Percentiles rank a stretch among this genome's conserved stretches.
phyloP scores from a whole-genome alignment of 2,888 invertebrate genomes.

The Caenorhabditis sp. region DNA sequence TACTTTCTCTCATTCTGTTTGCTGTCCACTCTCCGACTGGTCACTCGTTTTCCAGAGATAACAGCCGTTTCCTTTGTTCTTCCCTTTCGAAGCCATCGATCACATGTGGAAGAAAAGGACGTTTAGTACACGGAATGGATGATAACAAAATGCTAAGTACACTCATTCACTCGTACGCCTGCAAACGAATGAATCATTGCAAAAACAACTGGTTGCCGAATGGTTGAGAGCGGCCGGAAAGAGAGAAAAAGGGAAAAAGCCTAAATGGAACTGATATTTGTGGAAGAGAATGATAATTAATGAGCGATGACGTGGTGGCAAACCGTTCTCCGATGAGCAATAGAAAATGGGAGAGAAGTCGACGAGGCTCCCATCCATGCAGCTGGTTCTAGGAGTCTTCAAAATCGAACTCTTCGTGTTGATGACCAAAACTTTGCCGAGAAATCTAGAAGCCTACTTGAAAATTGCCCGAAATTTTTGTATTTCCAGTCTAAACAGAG shows the following conservation, averaged over 20 bases:
- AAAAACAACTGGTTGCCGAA: conserved; percentile 43
- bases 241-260: not conserved
- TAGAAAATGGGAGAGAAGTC: no score
- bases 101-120: conserved; percentile 5
- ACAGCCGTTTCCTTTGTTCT: not conserved
- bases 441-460: no score
- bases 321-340: no score
- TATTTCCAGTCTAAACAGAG: no score
- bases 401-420: no score
- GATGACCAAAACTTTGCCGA: no score
- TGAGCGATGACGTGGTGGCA: no score
- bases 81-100: not conserved
- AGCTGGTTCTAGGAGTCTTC: no score
- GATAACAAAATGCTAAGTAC: not conserved
- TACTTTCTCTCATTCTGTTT: not conserved
- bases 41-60: not conserved
- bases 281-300: no score
- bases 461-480: no score
- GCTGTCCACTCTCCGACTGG: not conserved
- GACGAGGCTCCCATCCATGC: no score
- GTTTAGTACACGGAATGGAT: conserved; percentile 7
- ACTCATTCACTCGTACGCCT: conserved; percentile 13
- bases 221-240: no score
- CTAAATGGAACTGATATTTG: not conserved
- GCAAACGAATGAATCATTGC: conserved; percentile 32